Base-by-base conservation (phyloP, 1,140 invertebrate species). In the Gryon sp. region DNA sequence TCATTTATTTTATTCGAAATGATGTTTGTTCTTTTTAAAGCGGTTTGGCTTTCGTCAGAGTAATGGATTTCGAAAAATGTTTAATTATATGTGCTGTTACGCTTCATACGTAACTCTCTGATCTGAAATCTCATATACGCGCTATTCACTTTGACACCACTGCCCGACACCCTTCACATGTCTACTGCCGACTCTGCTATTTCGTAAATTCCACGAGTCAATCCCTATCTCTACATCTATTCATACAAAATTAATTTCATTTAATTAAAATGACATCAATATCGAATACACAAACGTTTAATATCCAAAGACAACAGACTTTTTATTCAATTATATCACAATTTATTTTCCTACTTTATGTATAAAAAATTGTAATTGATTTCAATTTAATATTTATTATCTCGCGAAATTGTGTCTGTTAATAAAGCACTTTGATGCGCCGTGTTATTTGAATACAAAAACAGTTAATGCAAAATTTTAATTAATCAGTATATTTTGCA, bases 211-310 rank as follows among this genome's bases (percentile, higher is more conserved):
- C 60, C 70, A 74, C 53, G 38, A 74, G 60, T 74, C 70, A 66
- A 73, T 74, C 34, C 60, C 60, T 59, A 65, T 52, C 59, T 36
- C 59, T 30, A 24, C 53, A 14, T 24, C 70, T 66, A 66, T 74
- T 66, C 70, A 66, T 66, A 53, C 70, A 60, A 74, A 74, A 60
- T 74, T 74, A 66, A 74, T 74, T 74, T 74, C 46, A 52, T 74
- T 74, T 66, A 74, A 74, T 74, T 74, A 74, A 74, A 74, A 66
- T 53, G 70, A 9, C 52, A 73, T 63, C 34, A 43, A 63, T 40
- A 48, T 50, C 11, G 19, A 50, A 59, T 48, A 59, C 59, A 32
- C 8, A 11, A 22, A 14, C 8, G 22, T 32, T 28, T 3, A 7
- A 14, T 28, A 34, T 53, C 22, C 40, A 36, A 7, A 36, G 36